Evolutionary conservation across 2,113 vertebrate genomes (phyloP).

Genomic region (Melanerpes formicivorus): DNA sequence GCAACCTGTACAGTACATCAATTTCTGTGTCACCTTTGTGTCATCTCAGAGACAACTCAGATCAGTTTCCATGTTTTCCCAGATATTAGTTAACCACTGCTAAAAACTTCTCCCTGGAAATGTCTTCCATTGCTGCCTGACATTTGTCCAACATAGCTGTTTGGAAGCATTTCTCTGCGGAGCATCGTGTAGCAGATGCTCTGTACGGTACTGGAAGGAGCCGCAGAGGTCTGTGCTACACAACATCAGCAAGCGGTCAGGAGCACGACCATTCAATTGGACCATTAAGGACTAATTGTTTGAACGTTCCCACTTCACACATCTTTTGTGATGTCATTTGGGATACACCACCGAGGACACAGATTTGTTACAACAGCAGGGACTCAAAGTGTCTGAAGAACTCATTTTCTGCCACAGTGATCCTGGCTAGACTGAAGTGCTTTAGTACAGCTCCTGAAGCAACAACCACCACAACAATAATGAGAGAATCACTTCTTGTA

Average conservation of each 20-base stretch:
- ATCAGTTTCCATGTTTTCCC: not conserved
- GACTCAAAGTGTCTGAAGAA: not conserved
- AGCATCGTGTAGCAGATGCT: not conserved
- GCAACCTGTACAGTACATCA: not conserved
- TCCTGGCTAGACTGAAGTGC: not conserved
- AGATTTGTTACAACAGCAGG: not conserved
- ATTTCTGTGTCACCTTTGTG: not conserved
- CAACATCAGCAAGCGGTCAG: not conserved
- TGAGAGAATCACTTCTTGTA: not conserved
- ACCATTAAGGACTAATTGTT: not conserved
- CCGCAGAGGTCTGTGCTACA: not conserved
- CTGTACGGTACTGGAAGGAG: not conserved
- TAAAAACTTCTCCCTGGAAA: not conserved
- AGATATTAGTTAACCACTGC: not conserved
- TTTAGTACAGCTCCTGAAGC: not conserved
- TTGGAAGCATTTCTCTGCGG: not conserved
- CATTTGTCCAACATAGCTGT: not conserved
- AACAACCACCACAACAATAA: too few species aligned
- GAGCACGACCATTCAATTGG: not conserved
- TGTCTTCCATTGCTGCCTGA: not conserved
- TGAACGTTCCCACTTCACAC: not conserved
- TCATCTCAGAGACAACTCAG: not conserved
- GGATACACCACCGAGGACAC: not conserved
- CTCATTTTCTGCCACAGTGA: not conserved
- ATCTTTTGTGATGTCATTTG: not conserved